Evolutionary conservation across 2,113 vertebrate species (phyloP), one percentile per base, ranked within the genome.

Genomic region (Podarcis cretensis): DNA sequence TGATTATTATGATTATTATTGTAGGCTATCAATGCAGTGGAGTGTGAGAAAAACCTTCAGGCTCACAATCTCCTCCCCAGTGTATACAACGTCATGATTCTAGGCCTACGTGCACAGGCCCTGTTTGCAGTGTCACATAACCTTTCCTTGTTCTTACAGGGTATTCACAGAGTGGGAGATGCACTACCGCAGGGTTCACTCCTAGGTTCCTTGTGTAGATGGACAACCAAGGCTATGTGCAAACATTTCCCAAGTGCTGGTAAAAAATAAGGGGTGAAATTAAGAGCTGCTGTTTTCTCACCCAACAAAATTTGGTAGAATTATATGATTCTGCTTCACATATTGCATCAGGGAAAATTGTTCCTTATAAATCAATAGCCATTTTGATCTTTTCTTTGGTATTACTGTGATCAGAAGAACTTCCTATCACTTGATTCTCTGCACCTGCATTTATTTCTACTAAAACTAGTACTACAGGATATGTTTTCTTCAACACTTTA

Each of bases 251-350:
- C 77, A 79, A 57, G 27, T 57, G 14, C 77, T 79, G 13, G 76
- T 10, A 30, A 78, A 35, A 43, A 77, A 27, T 7, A 14, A 79
- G 20, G 48, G 48, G 48, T 12, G 48, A 54, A 54, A 54, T 54
- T 54, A 10, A 54, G 9, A 54, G 48, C 48, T 54, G 48, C 48
- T 54, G 48, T 54, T 54, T 12, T 54, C 10, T 54, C 48, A 54
- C 48, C 48, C 48, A 12, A 54, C 32, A 91, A 12, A 5, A 6
- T 32, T 0, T 0, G 68, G 32, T 27, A 5, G 2, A 0, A 0
- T 20, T 12, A 73, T 3, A 40, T 0, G 3, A 16, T 7, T 85
- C 88, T 59, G 23, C 6, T 74, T 68, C 35, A 1, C 0, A 1
- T 1, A 66, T 87, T 35, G 81, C 43, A 68, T 57, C 40, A 23